Evolutionary conservation across 2,888 invertebrate species (phyloP).

Genomic region (Ctenicera cuprea): DNA sequence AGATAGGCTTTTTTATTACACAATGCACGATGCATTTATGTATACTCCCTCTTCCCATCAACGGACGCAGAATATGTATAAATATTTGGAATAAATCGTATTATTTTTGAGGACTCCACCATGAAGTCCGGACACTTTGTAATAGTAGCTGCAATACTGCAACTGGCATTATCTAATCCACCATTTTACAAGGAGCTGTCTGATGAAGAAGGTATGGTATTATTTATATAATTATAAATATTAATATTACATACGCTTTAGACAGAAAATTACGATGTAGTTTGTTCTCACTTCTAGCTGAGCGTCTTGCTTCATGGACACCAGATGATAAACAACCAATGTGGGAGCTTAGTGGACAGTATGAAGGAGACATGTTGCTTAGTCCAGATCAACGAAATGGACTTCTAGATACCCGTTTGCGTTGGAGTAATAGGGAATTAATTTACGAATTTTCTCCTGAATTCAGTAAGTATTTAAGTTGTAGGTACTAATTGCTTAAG

Average conservation of each 20-base stretch:
- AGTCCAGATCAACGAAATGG: constrained; percentile 29
- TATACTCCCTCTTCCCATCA: too few relatives aligned
- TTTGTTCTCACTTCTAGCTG: background rate
- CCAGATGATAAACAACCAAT: constrained; percentile 14
- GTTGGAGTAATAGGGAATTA: constrained; percentile 30
- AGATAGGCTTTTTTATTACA: too few relatives aligned
- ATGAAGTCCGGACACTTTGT: background rate
- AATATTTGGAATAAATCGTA: too few relatives aligned
- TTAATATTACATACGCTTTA: too few relatives aligned
- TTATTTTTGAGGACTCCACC: too few relatives aligned
- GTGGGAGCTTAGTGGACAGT: constrained; percentile 45
- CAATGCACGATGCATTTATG: too few relatives aligned
- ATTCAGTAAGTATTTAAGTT: constrained; percentile 2
- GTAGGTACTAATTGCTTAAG: background rate
- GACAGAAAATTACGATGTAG: too few relatives aligned
- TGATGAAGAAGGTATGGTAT: background rate
- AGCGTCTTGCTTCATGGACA: constrained; percentile 2
- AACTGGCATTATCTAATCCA: background rate
- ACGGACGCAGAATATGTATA: too few relatives aligned
- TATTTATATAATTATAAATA: background rate
- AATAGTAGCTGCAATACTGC: background rate
- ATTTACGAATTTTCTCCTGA: constrained; percentile 26
- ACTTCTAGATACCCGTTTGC: background rate
- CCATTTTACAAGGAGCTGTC: background rate
- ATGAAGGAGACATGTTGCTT: constrained; percentile 44